Conservation (phyloP, 2,113 vertebrate species). For the Jaculus jaculus region DNA sequence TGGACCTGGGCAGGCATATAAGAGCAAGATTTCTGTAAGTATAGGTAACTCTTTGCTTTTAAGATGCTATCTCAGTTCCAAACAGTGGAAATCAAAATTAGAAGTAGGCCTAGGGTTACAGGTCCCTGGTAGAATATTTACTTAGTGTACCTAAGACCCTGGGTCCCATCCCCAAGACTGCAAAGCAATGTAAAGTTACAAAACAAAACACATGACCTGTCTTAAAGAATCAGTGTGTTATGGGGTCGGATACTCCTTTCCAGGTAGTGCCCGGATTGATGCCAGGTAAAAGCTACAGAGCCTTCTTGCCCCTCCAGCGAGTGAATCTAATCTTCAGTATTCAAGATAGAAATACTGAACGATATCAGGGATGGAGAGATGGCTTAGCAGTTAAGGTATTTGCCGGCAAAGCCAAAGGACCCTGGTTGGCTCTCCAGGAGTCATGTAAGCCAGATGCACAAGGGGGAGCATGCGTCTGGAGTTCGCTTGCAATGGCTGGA, state of each 20-base stretch:
- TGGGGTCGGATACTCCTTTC: background rate
- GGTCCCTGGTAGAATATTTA: background rate
- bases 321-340: background rate
- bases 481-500: no score
- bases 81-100: background rate
- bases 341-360: background rate
- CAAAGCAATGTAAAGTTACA: background rate
- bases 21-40: background rate
- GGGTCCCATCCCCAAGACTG: background rate
- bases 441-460: no score
- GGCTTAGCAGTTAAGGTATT: no score
- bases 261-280: background rate
- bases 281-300: background rate
- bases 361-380: no score
- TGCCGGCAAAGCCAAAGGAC: no score
- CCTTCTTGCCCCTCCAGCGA: background rate
- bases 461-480: no score
- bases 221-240: background rate
- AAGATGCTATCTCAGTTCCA: conserved; percentile 66
- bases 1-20: rapidly evolving
- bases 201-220: background rate
- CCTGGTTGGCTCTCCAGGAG: no score
- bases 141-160: background rate
- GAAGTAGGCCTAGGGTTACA: background rate
- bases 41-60: conserved; percentile 31